Conservation (phyloP, 2,888 invertebrate species). For the Nowickia ferox region DNA sequence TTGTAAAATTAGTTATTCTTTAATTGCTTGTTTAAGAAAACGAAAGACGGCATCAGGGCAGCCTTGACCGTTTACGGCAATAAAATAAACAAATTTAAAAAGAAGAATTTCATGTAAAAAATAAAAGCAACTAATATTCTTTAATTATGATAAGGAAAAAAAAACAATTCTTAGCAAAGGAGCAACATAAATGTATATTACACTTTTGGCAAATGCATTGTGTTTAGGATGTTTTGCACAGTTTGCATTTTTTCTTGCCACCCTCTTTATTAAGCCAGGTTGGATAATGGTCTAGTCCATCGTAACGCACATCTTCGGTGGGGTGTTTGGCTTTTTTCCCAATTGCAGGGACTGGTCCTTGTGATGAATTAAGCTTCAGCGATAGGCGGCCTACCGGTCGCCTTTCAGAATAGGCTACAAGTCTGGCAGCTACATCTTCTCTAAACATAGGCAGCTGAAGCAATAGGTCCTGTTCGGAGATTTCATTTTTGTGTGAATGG, state of each 20-base stretch:
- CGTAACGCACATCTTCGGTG: not conserved
- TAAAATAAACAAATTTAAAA: too few relatives aligned
- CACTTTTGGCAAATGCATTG: not conserved
- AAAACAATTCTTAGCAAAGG: not conserved
- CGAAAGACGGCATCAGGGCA: too few relatives aligned
- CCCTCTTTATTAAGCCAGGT: not conserved
- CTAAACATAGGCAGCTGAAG: not conserved
- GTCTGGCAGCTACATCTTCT: not conserved
- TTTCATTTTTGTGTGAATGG: not conserved
- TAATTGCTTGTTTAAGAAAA: too few relatives aligned
- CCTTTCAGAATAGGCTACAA: constrained; percentile 1
- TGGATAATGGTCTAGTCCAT: not conserved
- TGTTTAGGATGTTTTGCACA: not conserved
- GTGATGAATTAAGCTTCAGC: not conserved
- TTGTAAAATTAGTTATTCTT: too few relatives aligned
- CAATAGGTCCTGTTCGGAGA: not conserved
- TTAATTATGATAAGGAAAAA: not conserved
- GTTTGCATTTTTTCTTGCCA: not conserved
- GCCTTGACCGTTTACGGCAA: too few relatives aligned
- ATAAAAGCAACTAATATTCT: too few relatives aligned
- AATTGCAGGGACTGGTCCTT: not conserved
- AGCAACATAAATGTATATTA: not conserved
- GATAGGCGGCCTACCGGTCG: not conserved
- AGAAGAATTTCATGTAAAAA: too few relatives aligned
- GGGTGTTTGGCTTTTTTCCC: not conserved